Base-by-base conservation (phyloP, 2,797 vertebrate genomes). In the Thripadectes ignobilis region DNA sequence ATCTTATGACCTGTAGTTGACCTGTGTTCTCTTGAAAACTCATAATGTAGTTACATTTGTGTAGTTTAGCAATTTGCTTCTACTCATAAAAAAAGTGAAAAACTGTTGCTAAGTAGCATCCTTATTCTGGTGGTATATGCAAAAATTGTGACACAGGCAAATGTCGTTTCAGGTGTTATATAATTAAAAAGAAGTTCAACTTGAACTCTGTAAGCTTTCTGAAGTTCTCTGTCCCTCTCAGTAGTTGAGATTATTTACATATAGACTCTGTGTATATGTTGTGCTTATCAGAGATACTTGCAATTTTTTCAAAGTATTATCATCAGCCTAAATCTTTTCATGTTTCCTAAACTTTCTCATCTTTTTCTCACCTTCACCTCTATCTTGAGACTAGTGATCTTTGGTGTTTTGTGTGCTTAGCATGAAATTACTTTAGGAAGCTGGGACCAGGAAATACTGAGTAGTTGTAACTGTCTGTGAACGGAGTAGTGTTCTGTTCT, bases 121-220 rank as follows among this genome's bases (percentile, higher is more conserved):
- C 34, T 59, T 66, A 41, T 23, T 55, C n/a, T 66, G 10, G 48
- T 14, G 29, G 21, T 36, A 6, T 3, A 43, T 52, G 36, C 51
- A 65, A 65, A 63, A 79, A 26, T 19, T 43, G 45, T 77, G n/a
- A n/a, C 14, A 11, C 4, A 11, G 27, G 16, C 24, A 71, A 55
- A 48, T 51, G 10, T 24, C 5, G 7, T 23, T 89, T 63, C 1
- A 1, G 9, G 1, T 76, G 18, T 54, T 69, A 26, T 0, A 23
- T 89, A 62, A 78, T 46, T 38, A 14, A n/a, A 10, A 71, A 79
- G 19, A 48, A 48, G 5, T 68, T 68, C 20, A 30, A 7, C 21
- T 54, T 78, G 41, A 66, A 62, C 17, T 69, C 55, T 2, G 1
- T 85, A 69, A 66, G 7, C 3, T 66, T 87, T 54, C 48, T 66